phyloP scores from a whole-genome alignment of 2,797 vertebrate genomes.

The Poeciliopsis presidionis region DNA sequence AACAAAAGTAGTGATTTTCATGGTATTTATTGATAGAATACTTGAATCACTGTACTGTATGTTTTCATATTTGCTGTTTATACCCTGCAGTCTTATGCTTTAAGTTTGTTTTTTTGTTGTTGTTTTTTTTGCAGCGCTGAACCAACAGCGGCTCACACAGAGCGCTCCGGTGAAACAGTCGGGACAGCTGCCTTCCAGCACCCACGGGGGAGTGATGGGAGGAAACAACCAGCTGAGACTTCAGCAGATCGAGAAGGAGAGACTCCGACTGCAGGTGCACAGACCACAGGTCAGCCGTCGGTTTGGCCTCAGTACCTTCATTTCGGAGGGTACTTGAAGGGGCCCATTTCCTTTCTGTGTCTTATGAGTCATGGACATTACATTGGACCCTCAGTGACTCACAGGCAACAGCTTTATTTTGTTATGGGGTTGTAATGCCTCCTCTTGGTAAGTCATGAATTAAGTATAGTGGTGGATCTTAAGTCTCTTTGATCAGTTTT shows the following conservation, averaged over 20 bases:
- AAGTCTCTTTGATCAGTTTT: conserved; percentile 55
- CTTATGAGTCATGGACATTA: background rate
- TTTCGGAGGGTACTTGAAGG: background rate
- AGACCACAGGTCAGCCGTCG: conserved; percentile 93
- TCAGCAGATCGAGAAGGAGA: conserved; percentile 96
- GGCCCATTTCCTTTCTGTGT: background rate
- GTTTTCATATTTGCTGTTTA: too few species aligned
- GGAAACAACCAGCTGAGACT: conserved; percentile 88
- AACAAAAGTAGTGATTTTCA: background rate
- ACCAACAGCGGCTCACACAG: conserved; percentile 92
- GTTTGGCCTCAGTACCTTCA: background rate
- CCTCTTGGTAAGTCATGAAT: conserved; percentile 47
- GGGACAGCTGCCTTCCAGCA: conserved; percentile 86
- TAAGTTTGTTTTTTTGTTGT: too few species aligned
- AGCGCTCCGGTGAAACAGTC: conserved; percentile 92
- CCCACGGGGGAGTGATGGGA: conserved; percentile 85
- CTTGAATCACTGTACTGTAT: too few species aligned
- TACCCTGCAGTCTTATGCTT: too few species aligned
- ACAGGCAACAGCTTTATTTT: background rate
- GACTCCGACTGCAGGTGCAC: conserved; percentile 94
- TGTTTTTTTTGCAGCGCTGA: conserved; percentile 83
- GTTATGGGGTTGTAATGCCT: conserved; percentile 1
- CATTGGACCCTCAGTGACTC: background rate
- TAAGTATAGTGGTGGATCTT: conserved; percentile 17
- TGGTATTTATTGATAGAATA: too few species aligned